Conservation (phyloP, 2,888 invertebrate species). For the Hymenopus coronatus region DNA sequence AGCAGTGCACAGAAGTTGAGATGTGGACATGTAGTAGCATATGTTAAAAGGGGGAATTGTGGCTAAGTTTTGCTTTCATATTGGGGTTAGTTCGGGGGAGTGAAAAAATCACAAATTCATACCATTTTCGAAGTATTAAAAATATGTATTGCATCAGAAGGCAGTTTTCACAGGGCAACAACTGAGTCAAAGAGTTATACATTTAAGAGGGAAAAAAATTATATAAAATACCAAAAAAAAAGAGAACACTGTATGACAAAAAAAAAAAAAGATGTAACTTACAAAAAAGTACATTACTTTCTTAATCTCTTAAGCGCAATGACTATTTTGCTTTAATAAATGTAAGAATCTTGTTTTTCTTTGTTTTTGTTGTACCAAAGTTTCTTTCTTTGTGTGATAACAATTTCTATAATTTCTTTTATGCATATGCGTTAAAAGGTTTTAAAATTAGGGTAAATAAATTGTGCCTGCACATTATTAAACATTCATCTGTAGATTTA, state of each 20-base stretch:
- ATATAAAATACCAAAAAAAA: conserved; percentile 55
- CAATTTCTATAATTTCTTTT: background rate
- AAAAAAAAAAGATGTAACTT: conserved; percentile 50
- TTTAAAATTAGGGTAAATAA: background rate
- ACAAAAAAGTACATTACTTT: conserved; percentile 1
- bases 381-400: background rate
- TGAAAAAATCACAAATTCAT: conserved; percentile 12
- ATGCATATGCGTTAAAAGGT: background rate
- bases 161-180: conserved; percentile 69
- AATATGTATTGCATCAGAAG: conserved; percentile 57
- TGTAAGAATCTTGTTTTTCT: background rate
- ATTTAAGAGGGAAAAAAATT: conserved; percentile 51
- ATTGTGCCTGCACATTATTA: background rate
- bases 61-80: conserved; percentile 5
- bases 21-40: background rate
- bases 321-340: background rate
- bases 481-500: background rate
- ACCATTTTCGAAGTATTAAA: conserved; percentile 29
- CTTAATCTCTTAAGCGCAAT: conserved; percentile 5
- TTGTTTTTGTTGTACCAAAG: background rate
- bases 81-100: background rate
- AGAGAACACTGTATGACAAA: conserved; percentile 47
- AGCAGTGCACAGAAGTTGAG: background rate
- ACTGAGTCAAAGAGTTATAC: conserved; percentile 61
- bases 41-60: background rate